Conservation (phyloP, 2,888 invertebrate species). For the Drosophila gaucha region DNA sequence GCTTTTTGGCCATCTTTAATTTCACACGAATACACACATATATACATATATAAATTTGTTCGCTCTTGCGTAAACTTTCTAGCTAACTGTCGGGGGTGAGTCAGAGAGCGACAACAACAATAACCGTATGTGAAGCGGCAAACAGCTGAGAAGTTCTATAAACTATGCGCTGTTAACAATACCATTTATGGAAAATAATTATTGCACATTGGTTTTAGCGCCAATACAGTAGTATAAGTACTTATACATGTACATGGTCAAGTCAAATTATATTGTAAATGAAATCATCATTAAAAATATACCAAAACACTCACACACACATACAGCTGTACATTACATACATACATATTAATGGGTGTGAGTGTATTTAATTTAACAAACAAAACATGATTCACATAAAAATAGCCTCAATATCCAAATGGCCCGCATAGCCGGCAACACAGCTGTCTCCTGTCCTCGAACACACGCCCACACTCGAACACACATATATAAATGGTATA, state of each 20-base stretch:
- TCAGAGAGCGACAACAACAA: slow-evolving; percentile 45
- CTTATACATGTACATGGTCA: background rate
- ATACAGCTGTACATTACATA: slow-evolving; percentile 23
- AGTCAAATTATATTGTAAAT: slow-evolving; percentile 42
- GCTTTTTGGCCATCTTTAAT: slow-evolving; percentile 61
- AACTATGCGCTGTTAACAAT: slow-evolving; percentile 19
- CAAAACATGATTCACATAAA: slow-evolving; percentile 74
- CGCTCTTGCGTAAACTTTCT: slow-evolving; percentile 67
- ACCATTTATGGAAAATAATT: slow-evolving; percentile 2
- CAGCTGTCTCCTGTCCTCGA: slow-evolving; percentile 68
- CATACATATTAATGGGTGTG: slow-evolving; percentile 18
- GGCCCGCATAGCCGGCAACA: slow-evolving; percentile 35
- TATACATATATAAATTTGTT: slow-evolving; percentile 25
- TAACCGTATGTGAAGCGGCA: slow-evolving; percentile 24
- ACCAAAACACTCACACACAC: slow-evolving; percentile 31
- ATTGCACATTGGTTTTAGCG: slow-evolving; percentile 25
- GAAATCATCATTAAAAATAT: slow-evolving; percentile 76
- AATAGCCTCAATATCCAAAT: slow-evolving; percentile 59
- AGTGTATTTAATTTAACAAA: slow-evolving; percentile 70
- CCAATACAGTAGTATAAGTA: slow-evolving; percentile 20
- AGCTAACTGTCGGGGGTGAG: slow-evolving; percentile 51
- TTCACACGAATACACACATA: slow-evolving; percentile 26
- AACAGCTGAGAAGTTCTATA: slow-evolving; percentile 65
- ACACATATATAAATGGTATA: slow-evolving; percentile 6
- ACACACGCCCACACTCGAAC: slow-evolving; percentile 49